Conservation (phyloP, 2,797 vertebrate species). For the Lophius americanus region DNA sequence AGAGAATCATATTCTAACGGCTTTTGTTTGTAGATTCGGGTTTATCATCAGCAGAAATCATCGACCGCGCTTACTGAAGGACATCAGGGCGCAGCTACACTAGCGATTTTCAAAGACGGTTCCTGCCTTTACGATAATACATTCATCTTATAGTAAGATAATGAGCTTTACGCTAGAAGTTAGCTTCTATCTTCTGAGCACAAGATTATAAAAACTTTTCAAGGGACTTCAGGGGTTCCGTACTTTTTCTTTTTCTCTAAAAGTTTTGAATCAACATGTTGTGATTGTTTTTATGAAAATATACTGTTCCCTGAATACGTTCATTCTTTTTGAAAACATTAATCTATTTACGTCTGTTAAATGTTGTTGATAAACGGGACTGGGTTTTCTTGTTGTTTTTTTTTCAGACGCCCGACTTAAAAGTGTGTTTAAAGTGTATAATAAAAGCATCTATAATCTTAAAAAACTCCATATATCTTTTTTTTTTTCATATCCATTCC, state of each 20-base stretch:
- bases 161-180: too few species aligned
- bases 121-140: too few species aligned
- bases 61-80: too few species aligned
- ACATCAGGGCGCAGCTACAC: too few species aligned
- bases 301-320: conserved; percentile 32
- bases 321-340: conserved; percentile 21
- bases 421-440: conserved; percentile 30
- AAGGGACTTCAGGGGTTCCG: background rate
- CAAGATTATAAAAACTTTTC: too few species aligned
- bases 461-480: conserved; percentile 36
- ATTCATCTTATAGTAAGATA: too few species aligned
- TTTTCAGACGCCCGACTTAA: conserved; percentile 33
- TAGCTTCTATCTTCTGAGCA: too few species aligned
- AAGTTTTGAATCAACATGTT: conserved; percentile 22
- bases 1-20: too few species aligned
- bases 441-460: conserved; percentile 35
- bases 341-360: conserved; percentile 12
- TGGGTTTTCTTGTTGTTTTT: conserved; percentile 1
- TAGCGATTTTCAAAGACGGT: too few species aligned
- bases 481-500: conserved; percentile 6
- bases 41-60: too few species aligned
- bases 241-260: conserved; percentile 16
- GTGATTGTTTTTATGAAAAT: conserved; percentile 35
- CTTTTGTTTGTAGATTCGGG: too few species aligned
- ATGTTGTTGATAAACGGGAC: background rate